Evolutionary conservation across 2,797 vertebrate species (phyloP), one percentile per base, ranked within the genome.

Genomic region (Cossypha niveicapilla): DNA sequence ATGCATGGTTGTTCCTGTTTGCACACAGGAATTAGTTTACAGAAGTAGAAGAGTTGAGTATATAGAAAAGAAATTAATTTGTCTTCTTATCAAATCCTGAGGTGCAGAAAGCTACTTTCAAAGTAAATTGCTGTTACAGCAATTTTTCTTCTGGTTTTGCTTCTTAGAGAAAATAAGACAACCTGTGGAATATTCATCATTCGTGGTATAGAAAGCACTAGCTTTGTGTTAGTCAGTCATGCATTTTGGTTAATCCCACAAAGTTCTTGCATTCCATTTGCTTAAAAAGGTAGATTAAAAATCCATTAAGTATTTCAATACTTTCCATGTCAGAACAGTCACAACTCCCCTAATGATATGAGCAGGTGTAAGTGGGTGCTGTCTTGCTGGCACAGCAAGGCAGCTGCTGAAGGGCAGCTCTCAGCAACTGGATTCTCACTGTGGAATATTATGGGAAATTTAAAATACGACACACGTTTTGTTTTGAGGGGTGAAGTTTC

Each of bases 251-350:
- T 91, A 82, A 86, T 92, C 78, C 42, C 57, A 7, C 28, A 45
- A n/a, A 79, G 72, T 86, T 88, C 60, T 1, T 88, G 72, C 50
- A 18, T 82, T 86, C 85, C 61, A 7, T 82, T 78, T 85, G 25
- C 72, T 81, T 70, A 17, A 82, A 91, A 95, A 76, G 44, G 44
- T 58, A 73, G 56, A 89, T 93, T 83, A 70, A 89, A 92, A 94
- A 88, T 53, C 78, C 68, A 67, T 77, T 71, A 63, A 92, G 71
- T 82, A 53, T 86, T 82, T 88, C 57, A 45, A 6, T 67, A 16
- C 25, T 24, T 9, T 37, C 85, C 82, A 68, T 0, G 0, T 88
- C 72, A 92, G 48, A 79, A 9, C 27, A 73, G 72, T 66, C 78
- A 48, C 88, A 74, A 21, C 25, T 67, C 28, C 51, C 65, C 79